Evolutionary conservation across 2,888 invertebrate species (phyloP).

Genomic region (Trichacis sp.): DNA sequence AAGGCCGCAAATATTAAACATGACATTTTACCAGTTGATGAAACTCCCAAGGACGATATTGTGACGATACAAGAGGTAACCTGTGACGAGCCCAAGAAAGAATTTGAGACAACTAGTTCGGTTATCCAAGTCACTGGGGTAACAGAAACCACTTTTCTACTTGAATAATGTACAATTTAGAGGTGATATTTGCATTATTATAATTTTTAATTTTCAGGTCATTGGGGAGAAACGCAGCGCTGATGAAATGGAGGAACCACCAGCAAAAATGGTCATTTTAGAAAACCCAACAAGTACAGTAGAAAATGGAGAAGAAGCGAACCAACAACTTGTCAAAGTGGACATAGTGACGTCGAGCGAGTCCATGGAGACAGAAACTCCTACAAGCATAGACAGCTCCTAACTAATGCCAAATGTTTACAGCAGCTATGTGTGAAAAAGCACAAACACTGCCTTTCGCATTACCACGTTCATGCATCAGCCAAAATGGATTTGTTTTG

Average conservation of each 20-base stretch:
- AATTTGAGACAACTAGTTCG: constrained; percentile 44
- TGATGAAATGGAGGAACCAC: constrained; percentile 11
- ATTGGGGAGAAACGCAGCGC: not conserved
- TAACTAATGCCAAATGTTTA: constrained; percentile 20
- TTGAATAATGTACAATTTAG: too few species aligned
- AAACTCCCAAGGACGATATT: not conserved
- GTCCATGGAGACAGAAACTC: constrained; percentile 64
- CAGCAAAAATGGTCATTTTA: constrained; percentile 25
- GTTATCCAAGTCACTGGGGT: constrained; percentile 40
- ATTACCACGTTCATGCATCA: constrained; percentile 28
- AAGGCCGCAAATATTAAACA: not conserved
- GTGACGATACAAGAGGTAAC: not conserved
- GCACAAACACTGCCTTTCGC: constrained; percentile 31
- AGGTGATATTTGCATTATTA: too few species aligned
- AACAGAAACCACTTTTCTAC: not conserved
- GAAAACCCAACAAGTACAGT: constrained; percentile 1
- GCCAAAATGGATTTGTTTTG: constrained; percentile 15
- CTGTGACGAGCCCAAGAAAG: constrained; percentile 23
- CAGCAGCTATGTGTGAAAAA: constrained; percentile 18
- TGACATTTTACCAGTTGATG: not conserved
- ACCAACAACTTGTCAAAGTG: constrained; percentile 62
- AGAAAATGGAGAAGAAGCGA: constrained; percentile 32
- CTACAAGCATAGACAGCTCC: constrained; percentile 58
- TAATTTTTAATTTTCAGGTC: not conserved
- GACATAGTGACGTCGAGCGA: constrained; percentile 61